Conservation (phyloP, 1,140 invertebrate species). For the Sesamia nonagrioides region DNA sequence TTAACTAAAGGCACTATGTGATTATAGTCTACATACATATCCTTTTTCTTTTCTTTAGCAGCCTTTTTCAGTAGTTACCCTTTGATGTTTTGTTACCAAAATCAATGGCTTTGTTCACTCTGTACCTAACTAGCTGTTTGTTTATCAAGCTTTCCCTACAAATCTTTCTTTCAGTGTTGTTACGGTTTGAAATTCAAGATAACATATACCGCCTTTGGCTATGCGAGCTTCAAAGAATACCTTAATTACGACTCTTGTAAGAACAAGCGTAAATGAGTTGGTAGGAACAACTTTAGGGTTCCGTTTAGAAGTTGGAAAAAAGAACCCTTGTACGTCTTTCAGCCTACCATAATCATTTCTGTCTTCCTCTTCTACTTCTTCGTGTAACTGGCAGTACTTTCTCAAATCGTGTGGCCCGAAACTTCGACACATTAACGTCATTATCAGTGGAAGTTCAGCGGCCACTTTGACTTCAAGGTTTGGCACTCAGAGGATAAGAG, state of each 20-base stretch:
- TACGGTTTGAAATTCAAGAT: constrained; percentile 31
- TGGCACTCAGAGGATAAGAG: too few species aligned
- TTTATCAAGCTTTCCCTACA: constrained; percentile 3
- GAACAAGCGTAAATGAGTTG: not conserved
- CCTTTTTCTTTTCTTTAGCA: not conserved
- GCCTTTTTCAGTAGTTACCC: constrained; percentile 27
- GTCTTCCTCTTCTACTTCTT: too few species aligned
- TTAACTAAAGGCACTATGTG: constrained; percentile 20
- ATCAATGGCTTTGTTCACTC: constrained; percentile 30
- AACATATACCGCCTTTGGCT: constrained; percentile 37
- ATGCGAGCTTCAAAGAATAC: constrained; percentile 43
- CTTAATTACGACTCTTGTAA: constrained; percentile 39
- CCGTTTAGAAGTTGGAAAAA: not conserved
- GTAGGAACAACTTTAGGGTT: not conserved
- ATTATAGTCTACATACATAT: constrained; percentile 1
- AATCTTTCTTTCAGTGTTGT: constrained; percentile 10
- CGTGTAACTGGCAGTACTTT: too few species aligned
- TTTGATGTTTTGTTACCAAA: constrained; percentile 30
- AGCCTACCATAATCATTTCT: too few species aligned
- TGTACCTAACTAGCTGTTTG: not conserved
- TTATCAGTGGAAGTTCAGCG: too few species aligned
- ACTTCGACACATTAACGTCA: too few species aligned
- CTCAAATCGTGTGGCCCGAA: too few species aligned
- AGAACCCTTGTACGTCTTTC: not conserved
- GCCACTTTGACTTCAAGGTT: too few species aligned